Evolutionary conservation across 2,113 vertebrate genomes (phyloP), one percentile per base, ranked within the genome.

Genomic region (Theropithecus gelada): DNA sequence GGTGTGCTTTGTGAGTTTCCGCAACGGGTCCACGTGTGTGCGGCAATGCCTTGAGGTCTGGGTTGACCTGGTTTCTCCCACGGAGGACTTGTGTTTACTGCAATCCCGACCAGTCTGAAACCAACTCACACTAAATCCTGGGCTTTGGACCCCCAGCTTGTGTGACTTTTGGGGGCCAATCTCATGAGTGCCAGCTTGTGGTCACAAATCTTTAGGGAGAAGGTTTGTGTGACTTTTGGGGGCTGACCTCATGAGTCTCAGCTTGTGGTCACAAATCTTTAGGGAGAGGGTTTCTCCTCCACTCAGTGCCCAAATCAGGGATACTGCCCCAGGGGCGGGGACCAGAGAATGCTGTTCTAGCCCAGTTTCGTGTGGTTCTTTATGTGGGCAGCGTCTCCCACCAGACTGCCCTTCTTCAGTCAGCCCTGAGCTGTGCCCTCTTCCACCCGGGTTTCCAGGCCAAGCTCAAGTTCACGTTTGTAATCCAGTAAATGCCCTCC

Each of bases 321-420:
- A 4, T 0, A 3, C 38, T 20, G 6, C 25, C 64, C 13, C 8
- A 6, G 23, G 3, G 81, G 7, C 0, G 0, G 5, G 22, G 43
- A 1, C 18, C 40, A 30, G 17, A 5, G 40, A 66, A 8, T 0
- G 9, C 38, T 12, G 8, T 12, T 2, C 40, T 5, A 18, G 14
- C 22, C 30, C 10, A 11, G 4, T n/a, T 50, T 52, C 8, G 0
- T 25, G 3, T 2, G 3, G 55, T 18, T 52, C 61, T 16, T 9
- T 14, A 0, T 4, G 20, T 16, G 81, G 30, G 22, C 8, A 17
- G 30, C 11, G 3, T 14, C 38, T 27, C 45, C 50, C 3, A 18
- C 32, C 1, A 0, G 43, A 1, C n/a, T 38, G 10, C 7, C 32
- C 52, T 50, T 59, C 50, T 73, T 66, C 14, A 8, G 38, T 12